A percentile compares a stretch with the other conserved stretches of the same genome.
These are phyloP conservation scores for Rousettus madagascariensis DNA, from an alignment of 2,797 vertebrate genomes.

Conservation along the genomic window DNA sequence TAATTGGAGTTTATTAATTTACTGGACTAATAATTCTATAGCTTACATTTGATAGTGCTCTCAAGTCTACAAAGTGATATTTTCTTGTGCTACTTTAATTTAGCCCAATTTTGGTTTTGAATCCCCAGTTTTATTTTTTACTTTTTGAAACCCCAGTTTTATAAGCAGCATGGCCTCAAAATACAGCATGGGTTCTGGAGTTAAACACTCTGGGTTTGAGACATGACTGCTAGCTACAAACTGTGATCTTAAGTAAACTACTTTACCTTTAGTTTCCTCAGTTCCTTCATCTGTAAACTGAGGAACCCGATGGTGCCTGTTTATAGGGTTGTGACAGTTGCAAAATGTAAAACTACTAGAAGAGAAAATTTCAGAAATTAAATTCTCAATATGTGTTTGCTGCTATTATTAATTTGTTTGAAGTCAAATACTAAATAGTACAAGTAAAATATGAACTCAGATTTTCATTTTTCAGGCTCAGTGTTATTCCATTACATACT, in stretches of 20 bases:
- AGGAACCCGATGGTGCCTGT: neutral
- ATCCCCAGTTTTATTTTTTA: neutral
- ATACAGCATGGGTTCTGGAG: neutral
- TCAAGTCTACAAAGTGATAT: neutral
- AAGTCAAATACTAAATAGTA: neutral
- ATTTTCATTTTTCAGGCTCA: neutral
- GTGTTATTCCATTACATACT: neutral
- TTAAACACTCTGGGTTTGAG: neutral
- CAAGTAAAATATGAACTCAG: constrained; percentile 10
- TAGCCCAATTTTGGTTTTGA: neutral
- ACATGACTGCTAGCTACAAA: neutral
- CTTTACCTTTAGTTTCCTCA: neutral
- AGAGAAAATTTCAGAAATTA: neutral
- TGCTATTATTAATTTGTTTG: neutral
- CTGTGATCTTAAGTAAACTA: neutral
- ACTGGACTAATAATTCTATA: neutral
- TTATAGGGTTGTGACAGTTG: neutral
- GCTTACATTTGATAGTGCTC: neutral
- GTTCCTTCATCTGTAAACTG: neutral
- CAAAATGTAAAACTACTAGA: neutral
- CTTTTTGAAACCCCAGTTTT: neutral
- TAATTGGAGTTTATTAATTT: neutral
- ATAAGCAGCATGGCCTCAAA: neutral
- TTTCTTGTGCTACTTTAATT: neutral
- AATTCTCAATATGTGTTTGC: neutral